These are phyloP conservation scores for Spodoptera littoralis DNA, from an alignment of 2,888 invertebrate genomes.

Conservation along the genomic window DNA sequence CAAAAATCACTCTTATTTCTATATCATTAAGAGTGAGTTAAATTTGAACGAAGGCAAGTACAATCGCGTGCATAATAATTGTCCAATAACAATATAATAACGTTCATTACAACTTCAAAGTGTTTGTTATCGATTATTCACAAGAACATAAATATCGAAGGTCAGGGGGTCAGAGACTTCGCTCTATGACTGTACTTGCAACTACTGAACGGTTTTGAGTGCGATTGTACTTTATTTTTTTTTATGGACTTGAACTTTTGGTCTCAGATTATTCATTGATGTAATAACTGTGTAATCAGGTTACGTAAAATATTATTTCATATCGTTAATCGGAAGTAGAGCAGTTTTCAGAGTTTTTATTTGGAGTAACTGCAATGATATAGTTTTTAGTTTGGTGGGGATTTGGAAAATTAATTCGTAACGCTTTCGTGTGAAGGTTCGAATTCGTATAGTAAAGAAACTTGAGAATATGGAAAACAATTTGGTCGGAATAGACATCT, in stretches of 20 bases:
- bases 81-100: slow-evolving; percentile 55
- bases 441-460: too few species aligned
- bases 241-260: slow-evolving; percentile 38
- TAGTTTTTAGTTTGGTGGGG: too few species aligned
- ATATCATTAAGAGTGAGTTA: too few species aligned
- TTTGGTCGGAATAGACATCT: too few species aligned
- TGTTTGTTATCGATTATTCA: slow-evolving; percentile 54
- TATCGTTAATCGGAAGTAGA: slow-evolving; percentile 1
- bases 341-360: not conserved
- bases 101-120: slow-evolving; percentile 62
- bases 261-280: slow-evolving; percentile 14
- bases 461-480: too few species aligned
- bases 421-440: too few species aligned
- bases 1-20: too few species aligned
- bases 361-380: too few species aligned
- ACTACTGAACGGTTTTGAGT: slow-evolving; percentile 26
- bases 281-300: slow-evolving; percentile 20
- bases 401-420: too few species aligned
- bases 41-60: slow-evolving; percentile 5
- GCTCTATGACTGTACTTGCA: slow-evolving; percentile 32
- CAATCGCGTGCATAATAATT: slow-evolving; percentile 49
- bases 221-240: slow-evolving; percentile 41
- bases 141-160: slow-evolving; percentile 59
- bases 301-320: slow-evolving; percentile 19
- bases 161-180: slow-evolving; percentile 56